Evolutionary conservation across 2,888 invertebrate species (phyloP), one percentile per base, ranked within the genome.

Genomic region (Bhutanitis thaidina): DNA sequence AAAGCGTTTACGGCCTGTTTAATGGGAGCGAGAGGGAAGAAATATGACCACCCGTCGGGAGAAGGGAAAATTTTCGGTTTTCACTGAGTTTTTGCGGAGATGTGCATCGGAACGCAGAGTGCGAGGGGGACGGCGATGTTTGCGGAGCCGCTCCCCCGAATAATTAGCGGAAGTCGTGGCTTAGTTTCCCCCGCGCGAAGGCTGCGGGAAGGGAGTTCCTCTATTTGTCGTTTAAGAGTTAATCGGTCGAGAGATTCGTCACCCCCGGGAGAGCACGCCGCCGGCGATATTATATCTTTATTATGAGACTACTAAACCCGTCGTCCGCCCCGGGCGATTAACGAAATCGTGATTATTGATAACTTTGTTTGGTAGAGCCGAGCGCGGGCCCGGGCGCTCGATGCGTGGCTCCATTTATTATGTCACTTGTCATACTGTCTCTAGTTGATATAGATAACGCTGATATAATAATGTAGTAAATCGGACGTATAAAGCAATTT

Each of bases 161-260:
- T 88, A 89, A 88, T 89, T 87, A 87, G 87, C 83, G 83, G 84
- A 86, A 86, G 85, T 84, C 84, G 84, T 84, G 86, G 85, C 86
- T 88, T 87, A 87, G 87, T 84, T 80, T 78, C 84, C 84, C 85
- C 81, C 74, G 71, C 63, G 62, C 74, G 80, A 79, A 80, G 78
- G 72, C 58, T 73, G 80, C 75, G 81, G 80, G 80, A 73, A 80
- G 84, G 82, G 83, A 81, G 84, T 81, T 80, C 75, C 80, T 89
- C 87, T 88, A 87, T 88, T 89, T 88, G 88, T 87, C 88, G 88
- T 87, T 88, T 87, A 86, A 86, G 89, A 89, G 89, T 88, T 88
- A 88, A 89, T 89, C 88, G 86, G 82, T 80, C 80, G 79, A 86
- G 79, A 80, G 77, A 87, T 88, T 87, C 86, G 86, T 87, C 87